Base-by-base conservation (phyloP, 2,797 vertebrate genomes). In the Mycteria americana region DNA sequence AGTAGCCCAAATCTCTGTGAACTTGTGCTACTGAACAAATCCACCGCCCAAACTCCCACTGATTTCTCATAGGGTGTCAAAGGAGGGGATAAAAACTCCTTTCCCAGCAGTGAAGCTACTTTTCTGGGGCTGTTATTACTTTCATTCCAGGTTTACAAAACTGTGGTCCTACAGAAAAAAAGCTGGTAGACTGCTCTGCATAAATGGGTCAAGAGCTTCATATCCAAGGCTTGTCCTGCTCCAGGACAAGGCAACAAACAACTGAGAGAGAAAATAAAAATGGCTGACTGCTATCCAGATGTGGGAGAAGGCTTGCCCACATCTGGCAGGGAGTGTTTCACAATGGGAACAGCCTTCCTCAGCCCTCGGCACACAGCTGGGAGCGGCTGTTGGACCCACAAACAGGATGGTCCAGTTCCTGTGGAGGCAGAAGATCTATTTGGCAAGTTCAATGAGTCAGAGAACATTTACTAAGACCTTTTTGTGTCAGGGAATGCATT, bases 351-450 rank as follows among this genome's bases (percentile, higher is more conserved):
- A 72, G 74, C 85, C 86, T 96, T 95, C 43, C 85, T 76, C 92
- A 87, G 91, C 88, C 89, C 73, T 90, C 2, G 0, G 85, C 87
- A 77, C 85, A 88, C 2, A 35, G 59, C 80, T 93, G 85, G 74
- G 74, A 93, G 91, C 0, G 84, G 83, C 74, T 92, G 39, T 41
- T 93, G 90, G 15, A 57, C 83, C 88, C 86, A 56, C 86, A 95
- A 96, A 96, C 95, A 95, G 92, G 95, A 95, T 68, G 86, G 96
- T 92, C 92, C 94, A 92, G 95, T 97, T 97, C 92, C 92, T 5
- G 13, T n/a, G 75, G 80, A 94, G 77, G 59, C 74, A 93, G 65
- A 27, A 90, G 67, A n/a, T 96, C 74, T 83, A 83, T 91, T 70
- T 63, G 96, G 85, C 67, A 88, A 93, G 80, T 87, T 79, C 0